phyloP scores from a whole-genome alignment of 2,888 invertebrate species.

The Hypomecis atomaria region DNA sequence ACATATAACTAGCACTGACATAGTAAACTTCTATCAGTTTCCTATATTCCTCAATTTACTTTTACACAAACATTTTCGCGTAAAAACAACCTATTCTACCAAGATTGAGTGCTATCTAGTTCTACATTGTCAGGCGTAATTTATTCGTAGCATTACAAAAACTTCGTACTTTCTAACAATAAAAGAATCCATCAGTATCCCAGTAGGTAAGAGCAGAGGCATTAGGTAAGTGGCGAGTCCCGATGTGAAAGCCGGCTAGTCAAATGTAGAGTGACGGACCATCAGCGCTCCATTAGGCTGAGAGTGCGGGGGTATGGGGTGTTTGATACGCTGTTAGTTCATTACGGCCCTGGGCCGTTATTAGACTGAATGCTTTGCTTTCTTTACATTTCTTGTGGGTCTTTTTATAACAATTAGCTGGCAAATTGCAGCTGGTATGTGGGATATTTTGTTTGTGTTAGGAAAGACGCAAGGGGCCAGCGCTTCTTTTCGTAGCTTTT shows the following conservation, averaged over 20 bases:
- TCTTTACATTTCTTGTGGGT: constrained; percentile 1
- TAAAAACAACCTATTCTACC: neutral
- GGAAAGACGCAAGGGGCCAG: no score
- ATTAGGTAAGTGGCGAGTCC: constrained; percentile 68
- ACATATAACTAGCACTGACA: no score
- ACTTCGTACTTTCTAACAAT: constrained; percentile 20
- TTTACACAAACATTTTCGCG: no score
- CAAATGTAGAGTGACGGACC: constrained; percentile 83
- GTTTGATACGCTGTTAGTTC: constrained; percentile 81
- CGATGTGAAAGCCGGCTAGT: constrained; percentile 79
- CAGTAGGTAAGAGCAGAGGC: constrained; percentile 59
- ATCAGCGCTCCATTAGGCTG: constrained; percentile 78
- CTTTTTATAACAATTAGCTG: neutral
- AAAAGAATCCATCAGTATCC: constrained; percentile 19
- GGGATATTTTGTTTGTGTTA: no score
- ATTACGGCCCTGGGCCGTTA: constrained; percentile 65
- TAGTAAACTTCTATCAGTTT: no score
- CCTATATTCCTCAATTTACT: no score
- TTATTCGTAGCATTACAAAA: constrained; percentile 13
- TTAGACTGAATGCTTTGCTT: constrained; percentile 2
- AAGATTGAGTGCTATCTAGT: constrained; percentile 1
- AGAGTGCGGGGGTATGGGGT: constrained; percentile 61
- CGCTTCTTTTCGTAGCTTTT: no score
- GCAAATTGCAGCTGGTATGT: neutral
- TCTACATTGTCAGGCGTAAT: constrained; percentile 7